Base-by-base conservation (phyloP, 2,113 vertebrate genomes). In the Catharus bicknelli region DNA sequence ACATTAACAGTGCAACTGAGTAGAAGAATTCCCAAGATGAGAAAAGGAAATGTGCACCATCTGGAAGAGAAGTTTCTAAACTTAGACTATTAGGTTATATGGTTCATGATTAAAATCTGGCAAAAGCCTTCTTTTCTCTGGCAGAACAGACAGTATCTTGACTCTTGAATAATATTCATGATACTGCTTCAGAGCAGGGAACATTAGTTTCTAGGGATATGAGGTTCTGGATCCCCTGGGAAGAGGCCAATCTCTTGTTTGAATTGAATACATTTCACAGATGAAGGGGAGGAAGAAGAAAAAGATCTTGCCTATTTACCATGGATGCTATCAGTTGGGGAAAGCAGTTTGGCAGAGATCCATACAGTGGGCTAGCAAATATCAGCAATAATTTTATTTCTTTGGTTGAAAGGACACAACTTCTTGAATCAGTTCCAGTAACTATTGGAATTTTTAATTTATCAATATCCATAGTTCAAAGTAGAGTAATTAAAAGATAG, bases 81-180 rank as follows among this genome's bases (percentile, higher is more conserved):
- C 91, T 93, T 82, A 89, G 93, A 48, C 64, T 83, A 82, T 95
- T 95, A 93, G 92, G 92, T 95, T 95, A 94, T 89, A 89, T 51
- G 53, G 90, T 90, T 92, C 96, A 95, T 88, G 80, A 92, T 82
- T 93, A 93, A 92, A 93, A 95, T 89, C 88, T 95, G 94, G 93
- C 94, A 95, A 95, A 94, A 90, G 19, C 50, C 47, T 62, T 50
- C 45, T 91, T 82, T 87, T 66, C 77, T 90, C 94, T 96, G 88
- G 92, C 90, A 96, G 92, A 93, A 96, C 92, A 95, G 95, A 87
- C 50, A 95, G 95, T 92, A 94, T 93, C 94, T 79, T 93, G 69
- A 88, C 38, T 95, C 78, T 69, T 93, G 75, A 92, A 94, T 89
- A 95, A 92, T 79, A 90, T 69, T 93, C 88, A 89, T 69, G 94